Conservation (phyloP, 2,797 vertebrate genomes). For the Mareca penelope region DNA sequence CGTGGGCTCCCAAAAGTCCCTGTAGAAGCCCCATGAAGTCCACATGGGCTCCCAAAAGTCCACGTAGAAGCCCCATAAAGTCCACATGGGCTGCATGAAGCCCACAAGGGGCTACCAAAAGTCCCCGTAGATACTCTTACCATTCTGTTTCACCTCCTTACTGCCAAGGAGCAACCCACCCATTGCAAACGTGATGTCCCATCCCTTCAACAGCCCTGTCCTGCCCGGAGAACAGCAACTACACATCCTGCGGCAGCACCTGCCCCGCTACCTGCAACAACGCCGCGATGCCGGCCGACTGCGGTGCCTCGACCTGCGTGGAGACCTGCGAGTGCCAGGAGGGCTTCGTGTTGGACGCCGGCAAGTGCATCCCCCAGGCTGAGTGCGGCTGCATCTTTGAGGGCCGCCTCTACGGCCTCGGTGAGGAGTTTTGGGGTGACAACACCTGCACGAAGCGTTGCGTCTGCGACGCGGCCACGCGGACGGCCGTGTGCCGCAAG, state of each 20-base stretch:
- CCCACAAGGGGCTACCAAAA: neutral
- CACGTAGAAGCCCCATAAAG: too few species aligned
- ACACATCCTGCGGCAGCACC: conserved; percentile 75
- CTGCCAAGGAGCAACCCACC: rapidly evolving
- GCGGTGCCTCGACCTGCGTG: conserved; percentile 54
- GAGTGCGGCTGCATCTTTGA: conserved; percentile 82
- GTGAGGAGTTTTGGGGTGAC: conserved; percentile 82
- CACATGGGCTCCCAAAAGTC: neutral
- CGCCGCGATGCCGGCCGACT: neutral
- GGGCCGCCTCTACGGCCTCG: conserved; percentile 74
- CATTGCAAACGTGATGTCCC: rapidly evolving
- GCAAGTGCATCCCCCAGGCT: conserved; percentile 70
- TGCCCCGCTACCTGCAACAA: conserved; percentile 82
- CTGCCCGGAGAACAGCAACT: conserved; percentile 83
- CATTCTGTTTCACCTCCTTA: rapidly evolving
- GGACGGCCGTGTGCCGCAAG: conserved; percentile 65
- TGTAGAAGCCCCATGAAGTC: neutral
- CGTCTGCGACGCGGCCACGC: conserved; percentile 65
- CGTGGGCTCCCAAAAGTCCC: too few species aligned
- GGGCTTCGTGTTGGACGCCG: conserved; percentile 80
- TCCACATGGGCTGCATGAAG: neutral
- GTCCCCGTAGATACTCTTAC: too few species aligned
- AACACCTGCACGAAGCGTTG: conserved; percentile 75
- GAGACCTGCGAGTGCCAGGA: conserved; percentile 82
- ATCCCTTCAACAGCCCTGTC: conserved; percentile 72